These are phyloP conservation scores for Cybosia mesomella DNA, from an alignment of 2,888 invertebrate species.

Conservation along the genomic window DNA sequence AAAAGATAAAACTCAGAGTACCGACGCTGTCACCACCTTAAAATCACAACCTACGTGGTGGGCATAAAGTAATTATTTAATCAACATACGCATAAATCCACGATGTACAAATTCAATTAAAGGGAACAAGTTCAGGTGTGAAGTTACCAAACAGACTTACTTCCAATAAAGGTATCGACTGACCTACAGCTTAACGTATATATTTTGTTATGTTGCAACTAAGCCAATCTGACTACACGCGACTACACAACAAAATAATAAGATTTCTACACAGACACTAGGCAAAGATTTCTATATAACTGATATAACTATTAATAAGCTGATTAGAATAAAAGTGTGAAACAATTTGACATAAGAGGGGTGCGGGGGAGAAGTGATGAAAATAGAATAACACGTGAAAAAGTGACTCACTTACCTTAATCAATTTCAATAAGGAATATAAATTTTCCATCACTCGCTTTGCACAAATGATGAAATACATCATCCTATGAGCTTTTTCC, in stretches of 20 bases:
- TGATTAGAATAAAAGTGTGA: too few species aligned
- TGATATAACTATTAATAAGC: too few species aligned
- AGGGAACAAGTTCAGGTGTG: slow-evolving; percentile 40
- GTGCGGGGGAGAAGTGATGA: too few species aligned
- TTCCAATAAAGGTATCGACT: slow-evolving; percentile 14
- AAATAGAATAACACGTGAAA: too few species aligned
- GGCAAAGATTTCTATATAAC: too few species aligned
- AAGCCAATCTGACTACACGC: background rate
- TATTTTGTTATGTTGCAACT: background rate
- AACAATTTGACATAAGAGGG: too few species aligned
- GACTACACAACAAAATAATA: background rate
- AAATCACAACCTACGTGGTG: slow-evolving; percentile 3
- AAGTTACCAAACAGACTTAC: slow-evolving; percentile 35
- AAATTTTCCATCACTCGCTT: too few species aligned
- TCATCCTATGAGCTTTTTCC: too few species aligned
- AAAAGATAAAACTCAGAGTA: background rate
- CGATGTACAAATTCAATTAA: slow-evolving; percentile 46
- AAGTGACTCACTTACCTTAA: too few species aligned
- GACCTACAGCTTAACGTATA: background rate
- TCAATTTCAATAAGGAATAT: too few species aligned
- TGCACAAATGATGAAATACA: too few species aligned
- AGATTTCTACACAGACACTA: slow-evolving; percentile 8
- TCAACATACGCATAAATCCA: slow-evolving; percentile 32
- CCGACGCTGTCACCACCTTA: background rate
- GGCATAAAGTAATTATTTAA: slow-evolving; percentile 17